Percentiles rank a stretch among this genome's conserved stretches.
Conservation (phyloP, 2,113 vertebrate genomes). For the Thymallus thymallus region DNA sequence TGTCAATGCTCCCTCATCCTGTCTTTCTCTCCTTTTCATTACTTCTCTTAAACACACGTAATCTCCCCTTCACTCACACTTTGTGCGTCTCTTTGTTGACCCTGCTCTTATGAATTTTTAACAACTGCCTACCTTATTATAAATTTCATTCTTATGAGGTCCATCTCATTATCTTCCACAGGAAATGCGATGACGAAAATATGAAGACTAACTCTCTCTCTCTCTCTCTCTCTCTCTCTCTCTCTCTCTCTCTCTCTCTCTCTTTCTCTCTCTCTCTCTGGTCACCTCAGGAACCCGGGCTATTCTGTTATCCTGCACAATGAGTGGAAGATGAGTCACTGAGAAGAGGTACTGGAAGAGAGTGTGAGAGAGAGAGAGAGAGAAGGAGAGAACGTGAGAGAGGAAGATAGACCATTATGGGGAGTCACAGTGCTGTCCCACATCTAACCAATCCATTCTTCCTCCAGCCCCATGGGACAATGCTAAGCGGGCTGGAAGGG, state of each 20-base stretch:
- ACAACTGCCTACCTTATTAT: conserved; percentile 34
- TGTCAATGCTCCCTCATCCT: neutral
- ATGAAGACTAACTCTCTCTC: conserved; percentile 48
- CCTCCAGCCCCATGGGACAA: conserved; percentile 45
- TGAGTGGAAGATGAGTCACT: conserved; percentile 46
- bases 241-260: conserved; percentile 13
- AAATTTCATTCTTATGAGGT: conserved; percentile 44
- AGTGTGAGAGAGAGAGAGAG: conserved; percentile 24
- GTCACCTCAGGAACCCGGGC: conserved; percentile 49
- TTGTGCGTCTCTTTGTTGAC: conserved; percentile 21
- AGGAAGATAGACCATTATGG: conserved; percentile 45
- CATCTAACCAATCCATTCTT: conserved; percentile 41
- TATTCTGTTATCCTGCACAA: conserved; percentile 30
- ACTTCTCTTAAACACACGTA: neutral
- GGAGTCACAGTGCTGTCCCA: conserved; percentile 36
- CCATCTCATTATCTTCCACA: conserved; percentile 22
- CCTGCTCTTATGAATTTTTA: conserved; percentile 40
- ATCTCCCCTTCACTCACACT: neutral
- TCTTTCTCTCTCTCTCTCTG: conserved; percentile 14
- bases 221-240: conserved; percentile 19
- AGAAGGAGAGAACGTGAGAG: conserved; percentile 14
- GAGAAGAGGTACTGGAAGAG: conserved; percentile 38
- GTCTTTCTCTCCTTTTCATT: conserved; percentile 27
- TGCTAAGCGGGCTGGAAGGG: conserved; percentile 23
- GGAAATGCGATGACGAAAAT: conserved; percentile 32